These are phyloP conservation scores for Fregata magnificens DNA, from an alignment of 2,113 vertebrate genomes.

Conservation along the genomic window DNA sequence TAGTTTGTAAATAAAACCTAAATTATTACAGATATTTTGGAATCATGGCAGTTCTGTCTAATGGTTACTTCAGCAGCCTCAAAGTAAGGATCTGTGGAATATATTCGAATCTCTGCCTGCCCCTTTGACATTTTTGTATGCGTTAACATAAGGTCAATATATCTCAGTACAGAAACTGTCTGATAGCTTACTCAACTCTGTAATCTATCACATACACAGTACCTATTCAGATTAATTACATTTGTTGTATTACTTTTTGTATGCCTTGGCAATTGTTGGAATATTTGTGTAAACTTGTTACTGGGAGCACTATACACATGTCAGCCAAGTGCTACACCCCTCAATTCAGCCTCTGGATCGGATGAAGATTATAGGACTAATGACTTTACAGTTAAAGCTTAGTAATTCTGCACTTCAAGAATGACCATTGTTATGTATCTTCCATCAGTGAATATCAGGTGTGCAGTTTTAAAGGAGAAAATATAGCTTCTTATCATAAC, in stretches of 20 bases:
- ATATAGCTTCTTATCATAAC: not conserved
- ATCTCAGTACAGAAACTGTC: not conserved
- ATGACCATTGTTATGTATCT: not conserved
- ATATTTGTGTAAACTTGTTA: not conserved
- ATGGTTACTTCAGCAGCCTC: not conserved
- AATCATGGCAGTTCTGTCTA: not conserved
- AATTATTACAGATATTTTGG: not conserved
- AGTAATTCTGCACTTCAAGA: not conserved
- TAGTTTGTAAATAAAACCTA: not conserved
- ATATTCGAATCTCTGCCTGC: not conserved
- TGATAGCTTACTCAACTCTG: not conserved
- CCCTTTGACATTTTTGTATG: not conserved
- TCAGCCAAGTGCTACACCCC: not conserved
- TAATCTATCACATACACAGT: not conserved
- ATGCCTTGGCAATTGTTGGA: not conserved
- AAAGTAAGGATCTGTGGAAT: not conserved
- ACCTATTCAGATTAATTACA: not conserved
- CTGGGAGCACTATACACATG: not conserved
- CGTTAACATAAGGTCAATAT: not conserved
- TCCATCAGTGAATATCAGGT: not conserved
- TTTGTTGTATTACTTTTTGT: not conserved
- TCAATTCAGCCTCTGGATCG: not conserved
- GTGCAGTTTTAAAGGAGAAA: not conserved
- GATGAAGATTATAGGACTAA: not conserved
- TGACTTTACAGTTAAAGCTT: not conserved